phyloP scores from a whole-genome alignment of 2,888 invertebrate species.

The Ptychoptera albimana region DNA sequence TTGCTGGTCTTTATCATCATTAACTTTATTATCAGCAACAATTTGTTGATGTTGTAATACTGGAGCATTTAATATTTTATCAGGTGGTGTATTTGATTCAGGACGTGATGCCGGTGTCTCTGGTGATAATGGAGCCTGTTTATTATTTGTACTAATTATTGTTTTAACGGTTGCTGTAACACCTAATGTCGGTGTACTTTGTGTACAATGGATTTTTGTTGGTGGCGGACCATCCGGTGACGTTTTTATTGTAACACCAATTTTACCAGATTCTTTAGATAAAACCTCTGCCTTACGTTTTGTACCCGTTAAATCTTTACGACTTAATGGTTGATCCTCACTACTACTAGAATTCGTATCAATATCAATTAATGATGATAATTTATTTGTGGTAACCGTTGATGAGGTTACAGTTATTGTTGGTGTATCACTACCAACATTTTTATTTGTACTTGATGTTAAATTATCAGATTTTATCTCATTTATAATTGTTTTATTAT shows the following conservation, averaged over 20 bases:
- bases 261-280: conserved; percentile 74
- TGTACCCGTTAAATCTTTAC: conserved; percentile 44
- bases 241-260: conserved; percentile 79
- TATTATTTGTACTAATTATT: conserved; percentile 6
- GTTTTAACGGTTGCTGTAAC: conserved; percentile 23
- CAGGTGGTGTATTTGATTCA: conserved; percentile 24
- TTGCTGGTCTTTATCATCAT: conserved; percentile 14
- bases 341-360: conserved; percentile 44
- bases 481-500: conserved; percentile 15
- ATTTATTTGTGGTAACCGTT: conserved; percentile 9
- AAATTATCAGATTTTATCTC: conserved; percentile 15
- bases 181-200: conserved; percentile 23
- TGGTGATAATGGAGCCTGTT: conserved; percentile 21
- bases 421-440: conserved; percentile 4
- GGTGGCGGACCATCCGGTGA: conserved; percentile 29
- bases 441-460: conserved; percentile 26
- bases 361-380: conserved; percentile 20
- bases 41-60: conserved; percentile 24
- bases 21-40: conserved; percentile 19
- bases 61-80: conserved; percentile 11
- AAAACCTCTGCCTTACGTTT: conserved; percentile 79
- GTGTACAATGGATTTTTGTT: conserved; percentile 23
- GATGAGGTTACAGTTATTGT: conserved; percentile 13
- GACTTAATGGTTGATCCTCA: conserved; percentile 38
- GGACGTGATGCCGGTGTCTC: conserved; percentile 33